phyloP scores from a whole-genome alignment of 1,140 invertebrate genomes.

The Monochamus saltuarius region DNA sequence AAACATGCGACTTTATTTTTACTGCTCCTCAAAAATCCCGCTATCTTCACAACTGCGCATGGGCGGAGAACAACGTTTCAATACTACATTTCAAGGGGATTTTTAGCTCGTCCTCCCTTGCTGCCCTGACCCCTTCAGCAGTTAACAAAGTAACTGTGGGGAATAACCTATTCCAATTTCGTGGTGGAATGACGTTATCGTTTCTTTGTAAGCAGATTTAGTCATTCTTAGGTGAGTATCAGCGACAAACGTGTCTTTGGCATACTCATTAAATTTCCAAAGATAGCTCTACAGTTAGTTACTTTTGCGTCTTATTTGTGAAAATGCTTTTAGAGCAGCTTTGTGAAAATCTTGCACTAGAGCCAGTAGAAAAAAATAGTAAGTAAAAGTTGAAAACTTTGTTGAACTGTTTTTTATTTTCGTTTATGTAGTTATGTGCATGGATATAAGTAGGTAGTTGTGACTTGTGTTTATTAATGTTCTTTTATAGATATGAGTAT shows the following conservation, averaged over 20 bases:
- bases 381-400: constrained; percentile 2
- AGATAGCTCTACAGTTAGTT: background rate
- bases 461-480: background rate
- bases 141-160: constrained; percentile 16
- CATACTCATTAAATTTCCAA: background rate
- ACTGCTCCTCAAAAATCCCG: too few species aligned
- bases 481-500: constrained; percentile 38
- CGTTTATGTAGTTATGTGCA: background rate
- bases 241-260: background rate
- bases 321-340: constrained; percentile 18
- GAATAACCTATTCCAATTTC: constrained; percentile 27
- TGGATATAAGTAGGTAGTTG: background rate
- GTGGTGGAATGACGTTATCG: constrained; percentile 2
- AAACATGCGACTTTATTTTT: too few species aligned
- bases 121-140: constrained; percentile 9
- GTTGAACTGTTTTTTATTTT: background rate
- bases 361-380: constrained; percentile 17
- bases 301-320: constrained; percentile 6
- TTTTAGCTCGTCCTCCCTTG: constrained; percentile 22
- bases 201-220: constrained; percentile 9
- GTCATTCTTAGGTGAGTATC: constrained; percentile 12
- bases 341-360: background rate
- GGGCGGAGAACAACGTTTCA: constrained; percentile 2
- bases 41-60: constrained; percentile 4
- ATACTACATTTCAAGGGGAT: constrained; percentile 26